Percentiles rank a stretch among this genome's conserved stretches.
Conservation (phyloP, 2,797 vertebrate genomes). For the Danio kyathit region DNA sequence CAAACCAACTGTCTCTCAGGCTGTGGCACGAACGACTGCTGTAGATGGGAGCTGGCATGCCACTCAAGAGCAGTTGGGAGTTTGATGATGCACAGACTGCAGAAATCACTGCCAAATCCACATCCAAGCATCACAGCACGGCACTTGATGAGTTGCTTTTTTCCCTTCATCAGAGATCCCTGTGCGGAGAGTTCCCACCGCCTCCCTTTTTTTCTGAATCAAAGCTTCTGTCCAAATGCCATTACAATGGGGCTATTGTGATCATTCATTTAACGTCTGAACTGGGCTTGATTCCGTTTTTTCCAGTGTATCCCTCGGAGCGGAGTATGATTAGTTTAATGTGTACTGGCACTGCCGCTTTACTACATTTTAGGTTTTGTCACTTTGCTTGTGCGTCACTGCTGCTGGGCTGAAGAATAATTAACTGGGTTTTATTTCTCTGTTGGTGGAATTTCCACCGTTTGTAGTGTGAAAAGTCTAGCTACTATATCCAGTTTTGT, state of each 20-base stretch:
- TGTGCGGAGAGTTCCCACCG: conserved; percentile 67
- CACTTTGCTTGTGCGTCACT: conserved; percentile 63
- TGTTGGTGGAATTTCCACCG: conserved; percentile 25
- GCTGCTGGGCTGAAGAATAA: conserved; percentile 61
- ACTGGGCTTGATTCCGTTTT: conserved; percentile 59
- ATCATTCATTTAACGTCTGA: conserved; percentile 72
- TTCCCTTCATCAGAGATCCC: conserved; percentile 56
- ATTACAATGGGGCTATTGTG: conserved; percentile 70
- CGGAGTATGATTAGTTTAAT: conserved; percentile 68
- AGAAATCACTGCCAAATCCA: conserved; percentile 72
- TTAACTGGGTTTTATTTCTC: conserved; percentile 55
- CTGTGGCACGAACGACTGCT: conserved; percentile 67
- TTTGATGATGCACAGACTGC: conserved; percentile 65
- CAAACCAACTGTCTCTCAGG: conserved; percentile 67
- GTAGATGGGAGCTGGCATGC: conserved; percentile 72
- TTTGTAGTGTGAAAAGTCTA: conserved; percentile 13
- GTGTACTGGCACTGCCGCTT: conserved; percentile 61
- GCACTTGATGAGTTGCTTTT: conserved; percentile 72
- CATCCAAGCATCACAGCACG: conserved; percentile 80
- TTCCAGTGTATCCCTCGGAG: conserved; percentile 60
- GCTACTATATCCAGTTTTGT: conserved; percentile 4
- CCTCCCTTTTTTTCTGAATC: conserved; percentile 59
- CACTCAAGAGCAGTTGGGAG: conserved; percentile 79
- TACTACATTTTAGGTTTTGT: conserved; percentile 66
- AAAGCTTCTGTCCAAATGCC: conserved; percentile 62